These are phyloP conservation scores for Spatula clypeata DNA, from an alignment of 2,797 vertebrate genomes.

Conservation along the genomic window DNA sequence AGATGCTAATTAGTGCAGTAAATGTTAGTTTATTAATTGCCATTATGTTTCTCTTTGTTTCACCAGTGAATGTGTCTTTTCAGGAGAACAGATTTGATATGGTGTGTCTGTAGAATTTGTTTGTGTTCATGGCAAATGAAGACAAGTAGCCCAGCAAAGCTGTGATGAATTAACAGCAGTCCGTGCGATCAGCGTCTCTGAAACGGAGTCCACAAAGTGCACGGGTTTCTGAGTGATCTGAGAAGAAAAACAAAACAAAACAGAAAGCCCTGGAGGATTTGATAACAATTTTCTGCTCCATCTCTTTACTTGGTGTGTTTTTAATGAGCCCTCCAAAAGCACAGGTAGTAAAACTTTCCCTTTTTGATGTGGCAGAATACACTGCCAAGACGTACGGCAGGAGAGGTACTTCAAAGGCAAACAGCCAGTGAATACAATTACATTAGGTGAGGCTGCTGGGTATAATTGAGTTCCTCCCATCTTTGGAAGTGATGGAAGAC, in stretches of 20 bases:
- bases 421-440: slow-evolving; percentile 67
- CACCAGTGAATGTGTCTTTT: slow-evolving; percentile 72
- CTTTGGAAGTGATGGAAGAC: slow-evolving; percentile 69
- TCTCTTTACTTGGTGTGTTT: slow-evolving; percentile 68
- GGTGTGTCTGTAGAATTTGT: slow-evolving; percentile 54
- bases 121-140: slow-evolving; percentile 70
- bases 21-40: slow-evolving; percentile 84
- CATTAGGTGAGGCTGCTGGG: slow-evolving; percentile 69
- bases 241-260: slow-evolving; percentile 51
- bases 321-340: slow-evolving; percentile 78
- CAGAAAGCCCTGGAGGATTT: slow-evolving; percentile 55
- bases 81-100: slow-evolving; percentile 69
- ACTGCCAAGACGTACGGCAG: slow-evolving; percentile 73
- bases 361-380: slow-evolving; percentile 72
- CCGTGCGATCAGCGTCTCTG: slow-evolving; percentile 51
- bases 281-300: slow-evolving; percentile 74
- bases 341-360: slow-evolving; percentile 79
- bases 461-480: slow-evolving; percentile 79
- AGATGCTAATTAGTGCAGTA: slow-evolving; percentile 82
- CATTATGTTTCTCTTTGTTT: slow-evolving; percentile 76
- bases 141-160: slow-evolving; percentile 67
- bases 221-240: slow-evolving; percentile 44
- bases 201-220: slow-evolving; percentile 60
- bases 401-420: slow-evolving; percentile 73
- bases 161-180: slow-evolving; percentile 66